phyloP scores from a whole-genome alignment of 2,797 vertebrate genomes.

The Sorex maritimensis region DNA sequence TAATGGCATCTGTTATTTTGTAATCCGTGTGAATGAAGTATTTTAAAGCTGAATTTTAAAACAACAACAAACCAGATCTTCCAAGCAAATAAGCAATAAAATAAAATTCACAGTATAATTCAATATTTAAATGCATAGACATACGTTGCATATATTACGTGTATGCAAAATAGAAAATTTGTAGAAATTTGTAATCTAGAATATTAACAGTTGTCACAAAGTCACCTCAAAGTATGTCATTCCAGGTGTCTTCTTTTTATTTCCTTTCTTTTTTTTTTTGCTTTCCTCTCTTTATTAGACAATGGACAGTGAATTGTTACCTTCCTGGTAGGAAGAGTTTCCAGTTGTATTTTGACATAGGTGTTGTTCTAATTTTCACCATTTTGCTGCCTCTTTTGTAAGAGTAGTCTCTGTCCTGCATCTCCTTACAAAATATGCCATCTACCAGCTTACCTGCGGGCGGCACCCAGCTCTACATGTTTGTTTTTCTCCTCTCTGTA shows the following conservation, averaged over 20 bases:
- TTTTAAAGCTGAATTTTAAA: constrained; percentile 28
- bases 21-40: neutral
- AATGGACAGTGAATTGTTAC: neutral
- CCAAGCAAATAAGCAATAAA: neutral
- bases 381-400: constrained; percentile 84
- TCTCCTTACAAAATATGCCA: constrained; percentile 88
- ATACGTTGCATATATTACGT: neutral
- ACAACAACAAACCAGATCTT: neutral
- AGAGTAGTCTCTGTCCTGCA: constrained; percentile 78
- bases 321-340: neutral
- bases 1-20: neutral
- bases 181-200: neutral
- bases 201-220: neutral
- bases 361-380: constrained; percentile 87
- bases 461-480: constrained; percentile 83
- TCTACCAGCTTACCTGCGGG: constrained; percentile 87
- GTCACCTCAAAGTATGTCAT: neutral
- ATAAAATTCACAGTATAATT: neutral
- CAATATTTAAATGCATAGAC: neutral
- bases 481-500: constrained; percentile 91
- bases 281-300: neutral
- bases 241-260: neutral
- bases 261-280: constrained; percentile 49
- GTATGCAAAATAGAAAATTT: constrained; percentile 11
- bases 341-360: constrained; percentile 72